phyloP scores from a whole-genome alignment of 1,140 invertebrate genomes.

The Bathynomus jamesi region DNA sequence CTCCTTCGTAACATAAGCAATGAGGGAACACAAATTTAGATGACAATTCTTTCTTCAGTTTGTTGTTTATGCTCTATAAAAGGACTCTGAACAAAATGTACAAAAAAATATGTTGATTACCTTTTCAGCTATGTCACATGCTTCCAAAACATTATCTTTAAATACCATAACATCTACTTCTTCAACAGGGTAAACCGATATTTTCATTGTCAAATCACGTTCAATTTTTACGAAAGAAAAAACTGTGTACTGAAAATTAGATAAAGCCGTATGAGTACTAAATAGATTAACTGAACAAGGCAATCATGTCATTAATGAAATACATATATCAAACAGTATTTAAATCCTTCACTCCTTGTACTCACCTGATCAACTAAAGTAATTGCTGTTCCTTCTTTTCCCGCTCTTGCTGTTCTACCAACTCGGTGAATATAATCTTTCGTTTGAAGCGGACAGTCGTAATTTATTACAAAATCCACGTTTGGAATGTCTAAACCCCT shows the following conservation, averaged over 20 bases:
- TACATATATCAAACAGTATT: neutral
- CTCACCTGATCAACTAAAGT: slow-evolving; percentile 46
- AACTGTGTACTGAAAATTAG: neutral
- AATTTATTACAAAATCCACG: slow-evolving; percentile 95
- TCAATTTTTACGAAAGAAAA: neutral
- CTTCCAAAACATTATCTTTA: neutral
- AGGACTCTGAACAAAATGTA: too few species aligned
- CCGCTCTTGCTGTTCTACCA: slow-evolving; percentile 90
- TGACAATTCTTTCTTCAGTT: too few species aligned
- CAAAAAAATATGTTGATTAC: too few species aligned
- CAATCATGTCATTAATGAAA: neutral
- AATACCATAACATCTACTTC: neutral
- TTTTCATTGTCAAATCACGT: neutral
- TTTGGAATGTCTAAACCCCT: slow-evolving; percentile 97
- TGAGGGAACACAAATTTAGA: too few species aligned
- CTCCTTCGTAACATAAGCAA: too few species aligned
- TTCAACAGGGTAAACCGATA: neutral
- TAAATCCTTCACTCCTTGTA: too few species aligned
- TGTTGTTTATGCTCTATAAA: too few species aligned
- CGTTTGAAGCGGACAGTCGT: slow-evolving; percentile 91
- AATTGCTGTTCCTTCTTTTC: slow-evolving; percentile 50
- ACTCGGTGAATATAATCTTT: slow-evolving; percentile 97
- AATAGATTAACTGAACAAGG: too few species aligned
- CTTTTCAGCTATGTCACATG: neutral
- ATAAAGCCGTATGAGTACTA: too few species aligned